phyloP scores from a whole-genome alignment of 1,140 invertebrate genomes.

The Drosophila lacertosa region DNA sequence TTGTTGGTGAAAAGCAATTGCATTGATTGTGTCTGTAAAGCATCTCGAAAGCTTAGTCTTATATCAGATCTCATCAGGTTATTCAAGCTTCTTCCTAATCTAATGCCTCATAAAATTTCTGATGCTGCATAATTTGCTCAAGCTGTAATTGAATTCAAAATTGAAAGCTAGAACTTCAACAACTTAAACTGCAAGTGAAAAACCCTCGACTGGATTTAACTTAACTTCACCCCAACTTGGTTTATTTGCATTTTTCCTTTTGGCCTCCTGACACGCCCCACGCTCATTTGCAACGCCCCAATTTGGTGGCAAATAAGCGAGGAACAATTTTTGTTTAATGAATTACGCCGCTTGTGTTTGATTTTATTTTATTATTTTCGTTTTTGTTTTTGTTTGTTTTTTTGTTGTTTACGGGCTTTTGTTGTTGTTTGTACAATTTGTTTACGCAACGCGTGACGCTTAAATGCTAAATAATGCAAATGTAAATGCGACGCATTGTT shows the following conservation, averaged over 20 bases:
- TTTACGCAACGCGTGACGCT: conserved; percentile 81
- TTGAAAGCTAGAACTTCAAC: neutral
- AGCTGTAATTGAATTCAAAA: neutral
- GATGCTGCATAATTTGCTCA: too few relatives aligned
- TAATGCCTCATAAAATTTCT: too few relatives aligned
- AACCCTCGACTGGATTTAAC: too few relatives aligned
- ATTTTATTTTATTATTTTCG: conserved; percentile 21
- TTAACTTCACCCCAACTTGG: neutral
- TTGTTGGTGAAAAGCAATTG: too few relatives aligned
- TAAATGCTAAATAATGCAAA: conserved; percentile 83
- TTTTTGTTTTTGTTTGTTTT: conserved; percentile 7
- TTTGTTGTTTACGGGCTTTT: conserved; percentile 19
- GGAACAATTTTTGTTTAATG: conserved; percentile 62
- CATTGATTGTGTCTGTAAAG: too few relatives aligned
- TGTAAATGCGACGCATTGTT: conserved; percentile 74
- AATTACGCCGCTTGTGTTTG: conserved; percentile 69
- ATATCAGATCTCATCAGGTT: too few relatives aligned
- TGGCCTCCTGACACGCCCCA: conserved; percentile 6
- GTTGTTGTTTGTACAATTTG: conserved; percentile 75
- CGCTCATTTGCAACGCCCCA: conserved; percentile 6
- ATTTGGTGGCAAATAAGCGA: conserved; percentile 21
- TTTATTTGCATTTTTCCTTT: neutral
- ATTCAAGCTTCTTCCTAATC: too few relatives aligned
- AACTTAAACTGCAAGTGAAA: neutral
- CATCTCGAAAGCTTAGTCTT: too few relatives aligned